A percentile compares a stretch with the other conserved stretches of the same genome.
phyloP scores from a whole-genome alignment of 2,888 invertebrate species.

The Noctua fimbriata region DNA sequence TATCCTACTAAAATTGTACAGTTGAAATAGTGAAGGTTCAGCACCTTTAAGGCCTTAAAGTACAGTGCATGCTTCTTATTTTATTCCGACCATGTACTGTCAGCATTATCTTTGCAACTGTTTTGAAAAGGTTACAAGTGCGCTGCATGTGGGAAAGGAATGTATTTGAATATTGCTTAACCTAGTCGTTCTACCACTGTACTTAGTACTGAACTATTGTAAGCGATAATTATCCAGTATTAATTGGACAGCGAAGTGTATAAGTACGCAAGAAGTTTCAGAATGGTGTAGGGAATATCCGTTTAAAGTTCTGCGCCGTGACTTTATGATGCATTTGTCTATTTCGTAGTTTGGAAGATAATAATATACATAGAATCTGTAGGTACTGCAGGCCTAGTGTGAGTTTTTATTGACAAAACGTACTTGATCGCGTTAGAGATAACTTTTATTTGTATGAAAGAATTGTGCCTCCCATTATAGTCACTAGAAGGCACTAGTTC shows the following conservation, averaged over 20 bases:
- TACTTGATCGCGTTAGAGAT: not conserved
- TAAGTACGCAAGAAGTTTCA: slow-evolving; percentile 4
- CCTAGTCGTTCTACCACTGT: not conserved
- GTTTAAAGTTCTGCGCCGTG: slow-evolving; percentile 1
- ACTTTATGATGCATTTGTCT: slow-evolving; percentile 46
- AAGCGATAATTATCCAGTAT: slow-evolving; percentile 1
- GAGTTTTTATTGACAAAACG: not conserved
- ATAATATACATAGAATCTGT: slow-evolving; percentile 40
- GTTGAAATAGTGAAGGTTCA: slow-evolving; percentile 4
- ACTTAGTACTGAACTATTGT: slow-evolving; percentile 5
- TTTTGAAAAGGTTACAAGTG: not conserved
- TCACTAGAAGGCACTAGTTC: not conserved
- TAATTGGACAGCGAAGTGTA: slow-evolving; percentile 18
- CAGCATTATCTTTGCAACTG: not conserved
- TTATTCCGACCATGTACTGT: not conserved
- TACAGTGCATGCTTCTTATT: not conserved
- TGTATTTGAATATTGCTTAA: slow-evolving; percentile 3
- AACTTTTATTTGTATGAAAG: not conserved
- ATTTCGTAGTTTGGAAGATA: slow-evolving; percentile 43
- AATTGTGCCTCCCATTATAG: not conserved
- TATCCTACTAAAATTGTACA: not conserved
- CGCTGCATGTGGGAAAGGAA: not conserved
- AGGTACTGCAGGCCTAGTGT: slow-evolving; percentile 33
- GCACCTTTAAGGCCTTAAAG: not conserved
- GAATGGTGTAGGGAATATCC: not conserved